phyloP scores from a whole-genome alignment of 1,140 invertebrate species.

The Pararge aegeria region DNA sequence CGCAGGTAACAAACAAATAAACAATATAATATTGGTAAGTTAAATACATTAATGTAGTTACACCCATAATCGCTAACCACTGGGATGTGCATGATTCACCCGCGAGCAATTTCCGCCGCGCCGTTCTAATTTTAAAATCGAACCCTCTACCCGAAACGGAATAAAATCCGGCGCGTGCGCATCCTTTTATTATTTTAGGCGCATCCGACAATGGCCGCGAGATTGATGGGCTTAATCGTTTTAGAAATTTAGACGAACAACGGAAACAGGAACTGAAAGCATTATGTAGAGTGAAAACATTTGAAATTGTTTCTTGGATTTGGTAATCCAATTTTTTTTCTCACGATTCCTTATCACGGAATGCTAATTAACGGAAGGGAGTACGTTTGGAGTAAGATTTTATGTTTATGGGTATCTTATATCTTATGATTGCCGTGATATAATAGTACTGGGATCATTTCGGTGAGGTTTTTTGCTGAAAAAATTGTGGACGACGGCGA shows the following conservation, averaged over 20 bases:
- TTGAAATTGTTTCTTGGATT: background rate
- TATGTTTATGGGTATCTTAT: too few species aligned
- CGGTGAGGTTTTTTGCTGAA: too few species aligned
- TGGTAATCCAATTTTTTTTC: too few species aligned
- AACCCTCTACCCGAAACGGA: slow-evolving; percentile 47
- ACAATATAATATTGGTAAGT: too few species aligned
- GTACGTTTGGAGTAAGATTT: too few species aligned
- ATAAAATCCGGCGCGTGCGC: slow-evolving; percentile 44
- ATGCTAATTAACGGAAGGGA: too few species aligned
- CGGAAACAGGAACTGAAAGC: slow-evolving; percentile 19
- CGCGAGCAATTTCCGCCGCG: slow-evolving; percentile 44
- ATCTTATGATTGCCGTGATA: too few species aligned
- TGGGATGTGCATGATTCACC: slow-evolving; percentile 35
- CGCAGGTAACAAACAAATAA: background rate
- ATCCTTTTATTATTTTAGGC: slow-evolving; percentile 52
- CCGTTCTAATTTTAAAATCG: slow-evolving; percentile 48
- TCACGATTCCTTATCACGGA: too few species aligned
- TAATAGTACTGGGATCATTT: too few species aligned
- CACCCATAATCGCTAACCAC: background rate
- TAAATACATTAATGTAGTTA: slow-evolving; percentile 11
- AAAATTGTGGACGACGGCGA: too few species aligned
- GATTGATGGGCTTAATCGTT: slow-evolving; percentile 35
- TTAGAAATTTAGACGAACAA: slow-evolving; percentile 20
- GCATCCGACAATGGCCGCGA: slow-evolving; percentile 38
- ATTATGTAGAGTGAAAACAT: background rate